A percentile compares a stretch with the other conserved stretches of the same genome.
Evolutionary conservation across 2,888 invertebrate species (phyloP).

Genomic region (Atethmia centrago): DNA sequence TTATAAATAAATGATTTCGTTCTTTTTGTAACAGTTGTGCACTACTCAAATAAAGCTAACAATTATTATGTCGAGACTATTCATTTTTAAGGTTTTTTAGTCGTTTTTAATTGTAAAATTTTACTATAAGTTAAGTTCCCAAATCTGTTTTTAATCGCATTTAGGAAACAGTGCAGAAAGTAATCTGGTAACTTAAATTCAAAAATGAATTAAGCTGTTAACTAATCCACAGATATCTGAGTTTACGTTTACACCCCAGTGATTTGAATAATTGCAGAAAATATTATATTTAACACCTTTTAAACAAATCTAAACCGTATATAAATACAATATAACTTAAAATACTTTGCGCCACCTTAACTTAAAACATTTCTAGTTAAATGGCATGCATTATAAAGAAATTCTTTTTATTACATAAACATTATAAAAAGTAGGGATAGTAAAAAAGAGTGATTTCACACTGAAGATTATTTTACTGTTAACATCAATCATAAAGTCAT

Average conservation of each 20-base stretch:
- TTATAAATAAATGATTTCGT: neutral
- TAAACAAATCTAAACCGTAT: slow-evolving; percentile 23
- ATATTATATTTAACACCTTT: slow-evolving; percentile 11
- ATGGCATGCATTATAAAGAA: slow-evolving; percentile 14
- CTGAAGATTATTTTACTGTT: slow-evolving; percentile 61
- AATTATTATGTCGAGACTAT: slow-evolving; percentile 6
- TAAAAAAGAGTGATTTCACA: slow-evolving; percentile 41
- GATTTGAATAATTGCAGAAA: slow-evolving; percentile 38
- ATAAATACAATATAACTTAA: neutral
- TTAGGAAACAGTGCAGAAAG: slow-evolving; percentile 62
- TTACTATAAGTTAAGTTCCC: slow-evolving; percentile 44
- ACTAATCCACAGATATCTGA: slow-evolving; percentile 35
- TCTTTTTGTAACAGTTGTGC: slow-evolving; percentile 2
- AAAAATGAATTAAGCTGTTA: slow-evolving; percentile 45
- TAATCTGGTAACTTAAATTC: slow-evolving; percentile 24
- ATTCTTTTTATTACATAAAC: slow-evolving; percentile 42
- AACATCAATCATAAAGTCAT: slow-evolving; percentile 67
- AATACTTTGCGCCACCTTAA: neutral
- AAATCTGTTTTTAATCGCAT: slow-evolving; percentile 59
- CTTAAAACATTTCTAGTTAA: neutral
- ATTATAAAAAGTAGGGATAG: slow-evolving; percentile 24
- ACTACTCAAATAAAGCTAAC: slow-evolving; percentile 17
- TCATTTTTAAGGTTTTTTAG: slow-evolving; percentile 32
- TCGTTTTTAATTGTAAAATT: slow-evolving; percentile 15
- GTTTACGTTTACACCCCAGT: slow-evolving; percentile 15